A percentile compares a stretch with the other conserved stretches of the same genome.
Conservation (phyloP, 64 coral and sea anemone genomes). For the Cladopsammia gracilis region DNA sequence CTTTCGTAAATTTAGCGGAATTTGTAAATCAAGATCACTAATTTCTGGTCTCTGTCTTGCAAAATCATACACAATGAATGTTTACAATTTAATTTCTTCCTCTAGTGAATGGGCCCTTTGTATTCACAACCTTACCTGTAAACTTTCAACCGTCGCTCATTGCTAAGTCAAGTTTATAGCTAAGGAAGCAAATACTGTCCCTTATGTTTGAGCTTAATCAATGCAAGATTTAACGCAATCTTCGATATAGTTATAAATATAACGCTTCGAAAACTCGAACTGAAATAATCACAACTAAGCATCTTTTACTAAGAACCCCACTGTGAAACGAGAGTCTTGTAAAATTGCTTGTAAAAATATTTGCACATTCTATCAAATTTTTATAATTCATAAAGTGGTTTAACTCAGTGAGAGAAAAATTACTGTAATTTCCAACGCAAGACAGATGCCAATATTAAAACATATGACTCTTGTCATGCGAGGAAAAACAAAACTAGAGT, state of each 20-base stretch:
- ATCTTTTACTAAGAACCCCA: neutral
- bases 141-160: neutral
- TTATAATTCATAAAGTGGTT: neutral
- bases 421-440: neutral
- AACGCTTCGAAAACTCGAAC: neutral
- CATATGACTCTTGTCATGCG: neutral
- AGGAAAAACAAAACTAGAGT: too few relatives aligned
- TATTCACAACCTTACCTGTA: neutral
- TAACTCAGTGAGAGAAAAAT: neutral
- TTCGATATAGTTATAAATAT: neutral
- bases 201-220: neutral
- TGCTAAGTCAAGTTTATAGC: neutral
- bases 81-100: constrained; percentile 49
- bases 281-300: neutral
- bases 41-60: constrained; percentile 24
- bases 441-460: neutral
- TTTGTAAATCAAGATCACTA: neutral
- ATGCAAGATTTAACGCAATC: neutral
- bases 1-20: neutral
- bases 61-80: constrained; percentile 27
- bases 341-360: constrained; percentile 62
- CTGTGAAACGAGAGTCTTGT: neutral
- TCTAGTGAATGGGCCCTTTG: constrained; percentile 26
- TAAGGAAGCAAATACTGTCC: neutral
- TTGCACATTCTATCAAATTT: constrained; percentile 61